Evolutionary conservation across 2,888 invertebrate genomes (phyloP).

Genomic region (Noctua janthina): DNA sequence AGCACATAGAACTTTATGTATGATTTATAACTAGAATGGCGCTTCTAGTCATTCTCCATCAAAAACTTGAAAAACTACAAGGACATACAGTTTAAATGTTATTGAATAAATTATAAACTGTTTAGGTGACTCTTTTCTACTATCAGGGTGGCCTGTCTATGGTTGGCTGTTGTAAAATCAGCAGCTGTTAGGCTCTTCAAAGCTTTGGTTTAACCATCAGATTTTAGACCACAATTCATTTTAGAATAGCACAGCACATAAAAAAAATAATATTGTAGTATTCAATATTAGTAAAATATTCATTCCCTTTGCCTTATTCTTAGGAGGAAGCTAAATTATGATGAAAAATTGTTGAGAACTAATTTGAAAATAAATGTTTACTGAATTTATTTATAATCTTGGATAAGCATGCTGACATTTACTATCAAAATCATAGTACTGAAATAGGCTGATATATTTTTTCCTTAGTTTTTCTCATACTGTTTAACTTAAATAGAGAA

Average conservation of each 20-base stretch:
- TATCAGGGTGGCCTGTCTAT: background rate
- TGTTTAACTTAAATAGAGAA: background rate
- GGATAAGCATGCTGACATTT: background rate
- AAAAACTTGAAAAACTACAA: conserved; percentile 6
- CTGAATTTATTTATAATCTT: background rate
- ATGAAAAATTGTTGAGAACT: background rate
- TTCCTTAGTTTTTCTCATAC: background rate
- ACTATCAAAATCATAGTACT: background rate
- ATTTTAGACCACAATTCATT: background rate
- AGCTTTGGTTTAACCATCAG: background rate
- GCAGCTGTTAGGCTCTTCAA: background rate
- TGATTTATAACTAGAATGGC: conserved; percentile 3
- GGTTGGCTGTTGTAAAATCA: background rate
- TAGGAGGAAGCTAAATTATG: background rate
- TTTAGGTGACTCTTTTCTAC: background rate
- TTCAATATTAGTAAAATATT: background rate
- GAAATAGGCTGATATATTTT: background rate
- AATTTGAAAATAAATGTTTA: background rate
- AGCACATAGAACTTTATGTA: background rate
- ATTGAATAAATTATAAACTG: conserved; percentile 24
- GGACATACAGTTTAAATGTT: conserved; percentile 6
- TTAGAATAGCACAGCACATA: background rate
- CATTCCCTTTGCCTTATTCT: background rate
- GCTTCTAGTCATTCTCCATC: background rate
- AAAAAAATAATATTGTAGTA: background rate